phyloP scores from a whole-genome alignment of 2,797 vertebrate species.

The Neoniphon sammara region DNA sequence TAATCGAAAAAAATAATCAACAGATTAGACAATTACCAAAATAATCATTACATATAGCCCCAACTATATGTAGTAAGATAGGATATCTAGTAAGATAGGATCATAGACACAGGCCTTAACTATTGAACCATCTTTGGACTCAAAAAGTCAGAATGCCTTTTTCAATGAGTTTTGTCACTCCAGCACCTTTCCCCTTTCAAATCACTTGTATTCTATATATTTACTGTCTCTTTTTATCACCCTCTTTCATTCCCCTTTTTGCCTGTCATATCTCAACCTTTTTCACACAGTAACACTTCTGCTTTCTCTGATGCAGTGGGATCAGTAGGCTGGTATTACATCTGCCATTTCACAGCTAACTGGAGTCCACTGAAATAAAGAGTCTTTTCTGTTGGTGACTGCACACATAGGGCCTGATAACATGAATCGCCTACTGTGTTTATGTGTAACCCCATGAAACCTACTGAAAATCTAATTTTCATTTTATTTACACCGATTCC shows the following conservation, averaged over 20 bases:
- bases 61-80: too few species aligned
- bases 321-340: neutral
- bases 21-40: too few species aligned
- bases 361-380: neutral
- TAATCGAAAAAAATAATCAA: too few species aligned
- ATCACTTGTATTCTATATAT: neutral
- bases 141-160: neutral
- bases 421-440: neutral
- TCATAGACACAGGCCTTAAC: too few species aligned
- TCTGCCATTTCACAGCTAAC: neutral
- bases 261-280: neutral
- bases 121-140: neutral
- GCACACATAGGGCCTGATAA: neutral
- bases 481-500: neutral
- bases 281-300: neutral
- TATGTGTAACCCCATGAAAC: neutral
- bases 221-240: neutral
- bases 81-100: too few species aligned
- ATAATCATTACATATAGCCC: too few species aligned
- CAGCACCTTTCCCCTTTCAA: neutral
- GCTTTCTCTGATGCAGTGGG: neutral
- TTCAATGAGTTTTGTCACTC: too few species aligned
- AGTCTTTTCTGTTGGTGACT: neutral
- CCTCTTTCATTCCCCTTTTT: neutral
- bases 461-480: neutral